phyloP scores from a whole-genome alignment of 2,797 vertebrate genomes.

The Gymnocypris eckloni region DNA sequence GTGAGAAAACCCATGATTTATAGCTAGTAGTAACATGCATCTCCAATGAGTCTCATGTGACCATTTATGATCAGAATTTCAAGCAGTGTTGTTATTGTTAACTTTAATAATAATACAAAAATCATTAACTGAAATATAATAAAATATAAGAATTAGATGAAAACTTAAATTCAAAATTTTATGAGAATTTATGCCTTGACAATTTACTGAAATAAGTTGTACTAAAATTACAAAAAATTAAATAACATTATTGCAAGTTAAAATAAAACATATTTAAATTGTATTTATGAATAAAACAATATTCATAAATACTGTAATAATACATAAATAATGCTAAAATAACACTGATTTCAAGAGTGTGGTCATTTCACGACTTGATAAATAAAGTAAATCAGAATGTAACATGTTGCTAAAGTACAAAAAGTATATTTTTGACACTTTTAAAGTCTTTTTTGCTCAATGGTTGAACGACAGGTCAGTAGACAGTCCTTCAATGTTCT shows the following conservation, averaged over 20 bases:
- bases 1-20: neutral
- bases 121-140: neutral
- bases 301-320: neutral
- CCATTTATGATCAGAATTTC: neutral
- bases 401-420: neutral
- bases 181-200: too few relatives aligned
- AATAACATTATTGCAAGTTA: too few relatives aligned
- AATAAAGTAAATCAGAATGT: neutral
- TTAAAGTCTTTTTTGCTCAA: neutral
- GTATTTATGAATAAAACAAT: neutral
- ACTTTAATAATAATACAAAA: neutral
- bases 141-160: too few relatives aligned
- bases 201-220: too few relatives aligned
- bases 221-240: too few relatives aligned
- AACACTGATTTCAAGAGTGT: neutral
- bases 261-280: neutral
- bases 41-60: neutral
- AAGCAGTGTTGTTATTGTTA: neutral
- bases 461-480: neutral
- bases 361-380: neutral
- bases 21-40: neutral
- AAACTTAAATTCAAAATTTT: too few relatives aligned
- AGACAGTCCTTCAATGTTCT: neutral
- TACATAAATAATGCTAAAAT: neutral
- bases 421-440: neutral